phyloP scores from a whole-genome alignment of 1,140 invertebrate species.

The Odontomachus brunneus region DNA sequence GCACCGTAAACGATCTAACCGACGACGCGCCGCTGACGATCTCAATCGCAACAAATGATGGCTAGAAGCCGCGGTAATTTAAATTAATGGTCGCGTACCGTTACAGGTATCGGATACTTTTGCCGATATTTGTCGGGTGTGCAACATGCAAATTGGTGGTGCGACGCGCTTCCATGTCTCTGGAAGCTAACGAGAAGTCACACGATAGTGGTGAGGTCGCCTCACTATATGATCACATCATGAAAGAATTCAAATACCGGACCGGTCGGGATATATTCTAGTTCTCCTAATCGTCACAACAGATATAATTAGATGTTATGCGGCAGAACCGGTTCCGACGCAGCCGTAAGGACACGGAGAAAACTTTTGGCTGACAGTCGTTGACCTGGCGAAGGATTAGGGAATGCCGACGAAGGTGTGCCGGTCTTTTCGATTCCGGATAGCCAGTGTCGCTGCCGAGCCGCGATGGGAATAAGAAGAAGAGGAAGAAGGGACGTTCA shows the following conservation, averaged over 20 bases:
- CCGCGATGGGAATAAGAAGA: neutral
- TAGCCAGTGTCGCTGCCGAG: conserved; percentile 49
- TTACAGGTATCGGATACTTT: conserved; percentile 17
- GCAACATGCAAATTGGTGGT: conserved; percentile 15
- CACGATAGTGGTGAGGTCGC: too few species aligned
- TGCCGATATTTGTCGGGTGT: neutral
- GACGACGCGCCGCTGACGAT: neutral
- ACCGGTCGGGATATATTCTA: neutral
- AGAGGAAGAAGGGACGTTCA: conserved; percentile 17
- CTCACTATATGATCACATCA: too few species aligned
- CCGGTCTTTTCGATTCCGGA: conserved; percentile 19
- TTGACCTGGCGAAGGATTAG: conserved; percentile 65
- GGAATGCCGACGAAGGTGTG: conserved; percentile 40
- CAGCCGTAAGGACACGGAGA: neutral
- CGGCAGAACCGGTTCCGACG: conserved; percentile 48
- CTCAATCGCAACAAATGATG: conserved; percentile 4
- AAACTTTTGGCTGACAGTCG: conserved; percentile 55
- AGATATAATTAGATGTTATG: neutral
- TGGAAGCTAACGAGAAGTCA: conserved; percentile 1
- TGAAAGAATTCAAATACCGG: neutral
- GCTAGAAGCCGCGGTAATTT: conserved; percentile 8
- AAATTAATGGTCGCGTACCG: conserved; percentile 35
- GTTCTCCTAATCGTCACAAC: neutral
- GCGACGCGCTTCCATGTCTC: conserved; percentile 3
- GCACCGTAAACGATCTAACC: conserved; percentile 25